Percentiles rank a stretch among this genome's conserved stretches.
These are phyloP conservation scores for Musca vetustissima DNA, from an alignment of 1,140 invertebrate species.

Conservation along the genomic window DNA sequence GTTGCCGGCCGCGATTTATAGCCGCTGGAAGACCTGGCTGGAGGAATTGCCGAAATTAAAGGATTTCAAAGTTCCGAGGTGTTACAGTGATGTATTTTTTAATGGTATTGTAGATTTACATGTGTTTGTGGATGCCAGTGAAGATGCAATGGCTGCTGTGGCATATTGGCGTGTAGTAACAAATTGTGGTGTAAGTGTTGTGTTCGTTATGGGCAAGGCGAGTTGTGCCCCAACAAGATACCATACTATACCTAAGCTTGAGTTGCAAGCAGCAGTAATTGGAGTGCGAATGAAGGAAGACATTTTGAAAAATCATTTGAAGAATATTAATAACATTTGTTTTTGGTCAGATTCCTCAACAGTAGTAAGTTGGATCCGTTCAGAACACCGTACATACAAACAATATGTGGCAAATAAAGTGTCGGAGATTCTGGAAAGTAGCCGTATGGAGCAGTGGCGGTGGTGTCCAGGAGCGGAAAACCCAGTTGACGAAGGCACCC, in stretches of 20 bases:
- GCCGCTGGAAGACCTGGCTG: neutral
- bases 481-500: conserved; percentile 38
- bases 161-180: conserved; percentile 29
- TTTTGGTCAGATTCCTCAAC: conserved; percentile 21
- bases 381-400: neutral
- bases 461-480: conserved; percentile 41
- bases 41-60: neutral
- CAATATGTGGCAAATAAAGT: conserved; percentile 27
- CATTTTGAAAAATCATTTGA: neutral
- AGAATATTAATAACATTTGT: neutral
- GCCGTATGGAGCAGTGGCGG: conserved; percentile 32
- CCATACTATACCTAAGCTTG: conserved; percentile 44
- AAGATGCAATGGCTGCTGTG: conserved; percentile 5
- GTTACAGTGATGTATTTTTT: neutral
- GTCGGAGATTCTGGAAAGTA: conserved; percentile 4
- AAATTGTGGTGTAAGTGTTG: no score
- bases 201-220: no score
- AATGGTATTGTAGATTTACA: neutral
- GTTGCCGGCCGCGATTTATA: neutral
- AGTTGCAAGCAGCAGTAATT: conserved; percentile 48
- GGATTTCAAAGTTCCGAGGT: neutral
- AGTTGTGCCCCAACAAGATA: conserved; percentile 39
- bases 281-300: conserved; percentile 34
- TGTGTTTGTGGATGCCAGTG: conserved; percentile 17
- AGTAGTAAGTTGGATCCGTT: conserved; percentile 10